A percentile compares a stretch with the other conserved stretches of the same genome.
phyloP scores from a whole-genome alignment of 2,113 vertebrate genomes.

The Labrus mixtus region DNA sequence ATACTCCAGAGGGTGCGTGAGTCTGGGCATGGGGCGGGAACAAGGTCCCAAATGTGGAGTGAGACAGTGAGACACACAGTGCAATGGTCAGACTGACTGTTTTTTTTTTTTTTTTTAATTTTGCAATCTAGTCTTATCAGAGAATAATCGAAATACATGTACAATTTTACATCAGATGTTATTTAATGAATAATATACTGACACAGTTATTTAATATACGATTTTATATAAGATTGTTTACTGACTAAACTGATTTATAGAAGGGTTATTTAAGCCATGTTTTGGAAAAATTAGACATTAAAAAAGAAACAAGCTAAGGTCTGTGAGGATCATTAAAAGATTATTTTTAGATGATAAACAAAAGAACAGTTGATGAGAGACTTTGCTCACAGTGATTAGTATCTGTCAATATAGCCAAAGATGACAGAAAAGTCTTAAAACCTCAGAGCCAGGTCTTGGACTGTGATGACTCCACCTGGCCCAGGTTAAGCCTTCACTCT shows the following conservation, averaged over 20 bases:
- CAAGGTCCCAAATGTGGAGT: not conserved
- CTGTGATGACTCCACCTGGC: not conserved
- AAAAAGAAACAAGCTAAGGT: not conserved
- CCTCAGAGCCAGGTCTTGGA: not conserved
- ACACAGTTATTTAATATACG: not conserved
- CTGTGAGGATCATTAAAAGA: not conserved
- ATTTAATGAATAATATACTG: not conserved
- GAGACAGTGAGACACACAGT: not conserved
- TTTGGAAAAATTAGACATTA: not conserved
- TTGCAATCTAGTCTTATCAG: not conserved
- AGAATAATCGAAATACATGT: not conserved
- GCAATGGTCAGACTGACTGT: not conserved
- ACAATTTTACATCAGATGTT: not conserved
- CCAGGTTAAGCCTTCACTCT: not conserved
- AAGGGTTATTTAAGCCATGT: not conserved
- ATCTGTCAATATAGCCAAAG: not conserved
- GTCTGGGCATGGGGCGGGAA: not conserved
- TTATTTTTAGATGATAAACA: not conserved
- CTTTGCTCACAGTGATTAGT: not conserved
- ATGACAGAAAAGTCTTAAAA: not conserved
- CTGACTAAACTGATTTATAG: no score
- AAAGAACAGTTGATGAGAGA: not conserved
- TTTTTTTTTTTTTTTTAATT: not conserved
- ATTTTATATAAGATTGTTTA: not conserved
- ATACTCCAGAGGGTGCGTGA: constrained; percentile 8